phyloP scores from a whole-genome alignment of 2,888 invertebrate genomes.

The Gnatocerus cornutus region DNA sequence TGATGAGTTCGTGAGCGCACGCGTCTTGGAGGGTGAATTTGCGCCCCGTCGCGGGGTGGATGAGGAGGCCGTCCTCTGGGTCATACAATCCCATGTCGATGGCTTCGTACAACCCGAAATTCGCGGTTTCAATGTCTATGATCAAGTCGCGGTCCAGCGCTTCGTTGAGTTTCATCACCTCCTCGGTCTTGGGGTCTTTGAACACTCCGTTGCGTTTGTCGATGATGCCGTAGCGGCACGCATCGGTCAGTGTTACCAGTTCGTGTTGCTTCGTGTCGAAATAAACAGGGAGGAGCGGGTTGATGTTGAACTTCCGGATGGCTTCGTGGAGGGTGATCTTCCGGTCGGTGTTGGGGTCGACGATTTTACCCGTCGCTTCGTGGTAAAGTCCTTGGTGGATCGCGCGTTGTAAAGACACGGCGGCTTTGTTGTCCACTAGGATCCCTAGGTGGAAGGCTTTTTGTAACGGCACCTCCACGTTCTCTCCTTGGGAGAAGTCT shows the following conservation, averaged over 20 bases:
- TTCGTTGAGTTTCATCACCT: slow-evolving; percentile 79
- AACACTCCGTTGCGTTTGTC: slow-evolving; percentile 87
- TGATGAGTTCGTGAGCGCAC: slow-evolving; percentile 83
- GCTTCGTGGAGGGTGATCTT: slow-evolving; percentile 89
- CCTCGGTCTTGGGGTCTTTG: slow-evolving; percentile 80
- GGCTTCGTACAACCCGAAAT: slow-evolving; percentile 86
- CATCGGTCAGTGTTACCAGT: slow-evolving; percentile 83
- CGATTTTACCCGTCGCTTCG: slow-evolving; percentile 85
- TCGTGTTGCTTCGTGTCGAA: slow-evolving; percentile 84
- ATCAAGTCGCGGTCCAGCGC: slow-evolving; percentile 86
- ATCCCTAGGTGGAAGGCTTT: slow-evolving; percentile 88
- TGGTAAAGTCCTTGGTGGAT: slow-evolving; percentile 91
- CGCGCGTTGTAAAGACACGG: slow-evolving; percentile 87
- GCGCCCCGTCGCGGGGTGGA: slow-evolving; percentile 85
- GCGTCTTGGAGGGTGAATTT: slow-evolving; percentile 83
- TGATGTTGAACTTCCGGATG: slow-evolving; percentile 85
- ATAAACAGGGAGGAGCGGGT: slow-evolving; percentile 86
- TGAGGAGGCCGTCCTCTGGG: slow-evolving; percentile 77
- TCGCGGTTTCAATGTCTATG: slow-evolving; percentile 89
- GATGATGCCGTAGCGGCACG: slow-evolving; percentile 86
- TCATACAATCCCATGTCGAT: slow-evolving; percentile 87
- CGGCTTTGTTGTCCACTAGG: slow-evolving; percentile 85
- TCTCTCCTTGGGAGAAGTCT: slow-evolving; percentile 77
- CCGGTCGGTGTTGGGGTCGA: slow-evolving; percentile 85
- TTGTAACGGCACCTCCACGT: slow-evolving; percentile 80